phyloP scores from a whole-genome alignment of 2,888 invertebrate genomes.

The Terebella lapidaria region DNA sequence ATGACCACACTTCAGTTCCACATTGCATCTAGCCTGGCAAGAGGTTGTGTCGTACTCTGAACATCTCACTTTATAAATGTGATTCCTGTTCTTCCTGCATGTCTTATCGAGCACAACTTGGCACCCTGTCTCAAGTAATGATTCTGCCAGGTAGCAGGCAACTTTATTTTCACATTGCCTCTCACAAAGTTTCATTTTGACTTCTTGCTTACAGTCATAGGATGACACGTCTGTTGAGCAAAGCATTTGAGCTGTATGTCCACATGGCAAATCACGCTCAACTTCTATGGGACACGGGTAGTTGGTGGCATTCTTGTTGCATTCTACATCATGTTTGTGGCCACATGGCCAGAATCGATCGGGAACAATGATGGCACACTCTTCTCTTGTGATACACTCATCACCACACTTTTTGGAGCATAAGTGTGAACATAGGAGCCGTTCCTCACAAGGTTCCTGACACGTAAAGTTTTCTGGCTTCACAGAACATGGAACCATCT shows the following conservation, averaged over 20 bases:
- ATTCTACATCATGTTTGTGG: neutral
- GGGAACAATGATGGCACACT: neutral
- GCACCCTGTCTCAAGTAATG: neutral
- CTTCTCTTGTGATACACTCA: neutral
- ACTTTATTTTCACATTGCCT: neutral
- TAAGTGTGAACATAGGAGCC: constrained; percentile 57
- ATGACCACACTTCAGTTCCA: neutral
- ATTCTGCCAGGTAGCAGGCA: neutral
- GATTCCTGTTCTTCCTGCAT: neutral
- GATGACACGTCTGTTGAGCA: neutral
- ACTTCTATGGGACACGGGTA: neutral
- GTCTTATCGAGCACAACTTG: neutral
- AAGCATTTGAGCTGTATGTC: neutral
- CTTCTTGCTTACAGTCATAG: neutral
- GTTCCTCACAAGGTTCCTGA: constrained; percentile 26
- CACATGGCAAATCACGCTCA: neutral
- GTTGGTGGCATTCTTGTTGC: neutral
- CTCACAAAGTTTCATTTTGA: neutral
- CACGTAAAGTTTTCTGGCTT: constrained; percentile 27
- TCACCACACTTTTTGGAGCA: constrained; percentile 58
- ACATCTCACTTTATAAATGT: neutral
- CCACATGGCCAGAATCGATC: neutral
- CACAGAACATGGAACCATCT: constrained; percentile 8
- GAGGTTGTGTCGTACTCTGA: neutral
- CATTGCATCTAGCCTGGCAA: neutral